Conservation (phyloP, 2,888 invertebrate genomes). For the Plusia festucae region DNA sequence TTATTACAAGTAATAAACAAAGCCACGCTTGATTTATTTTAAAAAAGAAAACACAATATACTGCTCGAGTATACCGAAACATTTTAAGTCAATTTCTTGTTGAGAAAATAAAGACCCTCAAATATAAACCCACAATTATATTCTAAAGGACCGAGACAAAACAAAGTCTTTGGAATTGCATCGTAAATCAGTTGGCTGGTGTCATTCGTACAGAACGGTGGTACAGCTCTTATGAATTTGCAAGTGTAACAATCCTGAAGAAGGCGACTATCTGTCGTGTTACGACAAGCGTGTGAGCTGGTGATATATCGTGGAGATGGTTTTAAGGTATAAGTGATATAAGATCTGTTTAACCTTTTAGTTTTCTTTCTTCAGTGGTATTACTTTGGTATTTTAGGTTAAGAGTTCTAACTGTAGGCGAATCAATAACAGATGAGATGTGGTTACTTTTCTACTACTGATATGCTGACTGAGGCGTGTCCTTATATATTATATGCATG, state of each 20-base stretch:
- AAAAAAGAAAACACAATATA: too few species aligned
- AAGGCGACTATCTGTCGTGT: constrained; percentile 38
- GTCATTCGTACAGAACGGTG: constrained; percentile 18
- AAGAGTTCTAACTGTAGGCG: too few species aligned
- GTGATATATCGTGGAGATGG: constrained; percentile 35
- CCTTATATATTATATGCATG: too few species aligned
- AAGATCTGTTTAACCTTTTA: constrained; percentile 9
- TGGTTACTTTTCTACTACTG: too few species aligned
- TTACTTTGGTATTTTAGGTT: too few species aligned
- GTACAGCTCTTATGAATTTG: constrained; percentile 45
- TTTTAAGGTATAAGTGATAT: constrained; percentile 21
- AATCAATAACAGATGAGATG: too few species aligned
- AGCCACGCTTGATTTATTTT: too few species aligned
- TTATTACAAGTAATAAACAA: too few species aligned
- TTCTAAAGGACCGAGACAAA: constrained; percentile 24
- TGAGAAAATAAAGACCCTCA: neutral
- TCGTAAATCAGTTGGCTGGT: constrained; percentile 29
- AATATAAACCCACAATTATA: neutral
- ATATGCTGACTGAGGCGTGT: too few species aligned
- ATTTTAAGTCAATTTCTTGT: neutral
- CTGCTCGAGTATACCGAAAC: too few species aligned
- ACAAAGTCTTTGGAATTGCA: constrained; percentile 23
- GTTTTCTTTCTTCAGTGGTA: too few species aligned
- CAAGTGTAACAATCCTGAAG: constrained; percentile 29
- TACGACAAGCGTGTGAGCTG: constrained; percentile 46